Evolutionary conservation across 53 echinoderm and acorn worm genomes (phyloP).

Genomic region (Apostichopus leukothele): DNA sequence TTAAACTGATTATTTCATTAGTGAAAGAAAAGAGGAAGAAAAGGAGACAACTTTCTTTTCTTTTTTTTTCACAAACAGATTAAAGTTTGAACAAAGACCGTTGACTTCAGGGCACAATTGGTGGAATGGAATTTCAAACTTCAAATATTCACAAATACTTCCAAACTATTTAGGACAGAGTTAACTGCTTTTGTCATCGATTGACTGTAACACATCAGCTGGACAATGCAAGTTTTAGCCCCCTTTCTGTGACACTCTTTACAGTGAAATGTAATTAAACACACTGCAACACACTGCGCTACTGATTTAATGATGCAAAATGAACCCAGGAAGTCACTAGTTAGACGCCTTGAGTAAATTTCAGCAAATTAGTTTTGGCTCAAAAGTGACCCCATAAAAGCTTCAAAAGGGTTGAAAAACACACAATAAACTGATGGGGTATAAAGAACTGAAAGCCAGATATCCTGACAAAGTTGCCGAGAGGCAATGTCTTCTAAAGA

Average conservation of each 20-base stretch:
- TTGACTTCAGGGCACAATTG: no score
- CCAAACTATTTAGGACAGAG: background rate
- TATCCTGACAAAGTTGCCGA: background rate
- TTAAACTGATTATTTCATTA: no score
- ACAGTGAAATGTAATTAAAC: slow-evolving; percentile 28
- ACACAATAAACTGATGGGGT: background rate
- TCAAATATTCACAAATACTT: no score
- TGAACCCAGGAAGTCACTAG: slow-evolving; percentile 2
- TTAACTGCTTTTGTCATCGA: background rate
- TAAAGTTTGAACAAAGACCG: no score
- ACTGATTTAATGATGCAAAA: slow-evolving; percentile 26
- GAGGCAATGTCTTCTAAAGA: slow-evolving; percentile 6
- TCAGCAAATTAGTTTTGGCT: slow-evolving; percentile 37
- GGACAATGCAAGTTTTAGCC: background rate
- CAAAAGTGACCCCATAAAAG: slow-evolving; percentile 41
- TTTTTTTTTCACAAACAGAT: no score
- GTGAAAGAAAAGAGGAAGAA: no score
- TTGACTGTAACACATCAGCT: background rate
- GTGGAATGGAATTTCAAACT: no score
- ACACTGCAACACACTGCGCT: background rate
- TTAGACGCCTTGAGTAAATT: slow-evolving; percentile 36
- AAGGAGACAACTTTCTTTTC: no score
- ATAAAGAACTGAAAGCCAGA: background rate
- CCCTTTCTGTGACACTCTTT: background rate
- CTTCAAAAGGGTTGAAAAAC: slow-evolving; percentile 40